These are phyloP conservation scores for Trematomus loennbergii DNA, from an alignment of 2,113 vertebrate species.

Conservation along the genomic window DNA sequence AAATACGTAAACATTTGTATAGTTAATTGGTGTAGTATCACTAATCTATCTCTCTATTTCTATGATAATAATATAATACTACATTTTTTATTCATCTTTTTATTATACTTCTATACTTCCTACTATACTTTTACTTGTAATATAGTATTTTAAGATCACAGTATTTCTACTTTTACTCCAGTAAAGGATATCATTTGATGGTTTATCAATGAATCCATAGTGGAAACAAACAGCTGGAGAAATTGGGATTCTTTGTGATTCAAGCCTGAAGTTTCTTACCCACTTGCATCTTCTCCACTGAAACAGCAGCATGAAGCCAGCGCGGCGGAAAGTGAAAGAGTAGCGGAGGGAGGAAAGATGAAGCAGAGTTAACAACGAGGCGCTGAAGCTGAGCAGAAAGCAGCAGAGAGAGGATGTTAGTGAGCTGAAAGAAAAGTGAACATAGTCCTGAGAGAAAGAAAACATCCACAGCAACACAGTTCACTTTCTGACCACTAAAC, in stretches of 20 bases:
- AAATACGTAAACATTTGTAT: too few relatives aligned
- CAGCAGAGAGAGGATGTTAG: constrained; percentile 9
- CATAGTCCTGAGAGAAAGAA: neutral
- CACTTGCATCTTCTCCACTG: constrained; percentile 84
- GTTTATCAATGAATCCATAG: too few relatives aligned
- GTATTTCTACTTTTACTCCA: too few relatives aligned
- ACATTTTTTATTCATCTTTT: too few relatives aligned
- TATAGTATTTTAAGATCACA: too few relatives aligned
- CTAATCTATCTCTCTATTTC: too few relatives aligned
- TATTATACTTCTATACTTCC: too few relatives aligned
- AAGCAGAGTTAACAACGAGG: constrained; percentile 51
- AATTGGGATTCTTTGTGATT: constrained; percentile 13
- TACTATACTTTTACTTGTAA: too few relatives aligned
- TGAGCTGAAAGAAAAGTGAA: neutral
- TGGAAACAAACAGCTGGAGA: neutral
- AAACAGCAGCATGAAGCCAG: constrained; percentile 75
- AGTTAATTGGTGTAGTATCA: too few relatives aligned
- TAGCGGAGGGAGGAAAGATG: constrained; percentile 40
- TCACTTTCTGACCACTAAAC: neutral
- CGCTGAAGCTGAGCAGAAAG: constrained; percentile 34
- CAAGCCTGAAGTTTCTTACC: constrained; percentile 71
- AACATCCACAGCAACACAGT: neutral
- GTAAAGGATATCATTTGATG: too few relatives aligned
- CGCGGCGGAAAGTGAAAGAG: constrained; percentile 49
- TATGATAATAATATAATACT: too few relatives aligned